Conservation (phyloP, 2,113 vertebrate genomes). For the Corythoichthys haematopterus region DNA sequence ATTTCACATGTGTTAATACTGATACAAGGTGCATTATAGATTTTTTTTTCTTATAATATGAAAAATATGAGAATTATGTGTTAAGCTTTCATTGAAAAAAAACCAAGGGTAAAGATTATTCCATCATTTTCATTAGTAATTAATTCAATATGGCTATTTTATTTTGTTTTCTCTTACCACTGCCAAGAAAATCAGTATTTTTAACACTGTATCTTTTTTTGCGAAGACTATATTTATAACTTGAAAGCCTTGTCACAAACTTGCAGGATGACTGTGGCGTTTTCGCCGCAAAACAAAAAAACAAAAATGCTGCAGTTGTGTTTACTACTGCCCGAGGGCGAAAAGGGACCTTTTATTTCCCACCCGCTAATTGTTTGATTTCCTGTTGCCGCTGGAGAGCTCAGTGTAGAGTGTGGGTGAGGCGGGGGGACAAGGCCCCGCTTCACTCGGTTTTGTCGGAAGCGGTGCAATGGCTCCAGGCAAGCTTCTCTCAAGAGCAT, state of each 20-base stretch:
- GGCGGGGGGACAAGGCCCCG: slow-evolving; percentile 27
- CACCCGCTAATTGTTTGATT: slow-evolving; percentile 80
- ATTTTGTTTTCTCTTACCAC: not conserved
- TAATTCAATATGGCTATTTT: not conserved
- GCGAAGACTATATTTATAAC: not conserved
- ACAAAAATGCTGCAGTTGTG: slow-evolving; percentile 50
- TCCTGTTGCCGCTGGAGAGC: slow-evolving; percentile 71
- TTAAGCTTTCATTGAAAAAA: not conserved
- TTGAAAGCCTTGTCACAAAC: slow-evolving; percentile 21
- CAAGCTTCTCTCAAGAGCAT: slow-evolving; percentile 68
- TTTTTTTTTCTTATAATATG: too few relatives aligned
- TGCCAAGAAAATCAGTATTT: too few relatives aligned
- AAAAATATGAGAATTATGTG: not conserved
- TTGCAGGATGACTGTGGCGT: slow-evolving; percentile 47
- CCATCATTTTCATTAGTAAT: too few relatives aligned
- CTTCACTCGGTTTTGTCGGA: slow-evolving; percentile 62
- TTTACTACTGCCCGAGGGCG: slow-evolving; percentile 67
- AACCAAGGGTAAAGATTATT: not conserved
- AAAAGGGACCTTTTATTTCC: slow-evolving; percentile 70
- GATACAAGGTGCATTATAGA: too few relatives aligned
- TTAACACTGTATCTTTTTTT: not conserved
- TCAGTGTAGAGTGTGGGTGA: slow-evolving; percentile 43
- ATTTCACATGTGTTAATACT: too few relatives aligned
- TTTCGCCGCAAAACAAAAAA: not conserved
- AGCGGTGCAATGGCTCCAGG: slow-evolving; percentile 63